A percentile compares a stretch with the other conserved stretches of the same genome.
Evolutionary conservation across 2,888 invertebrate genomes (phyloP).

Genomic region (Heliconius charithonia): DNA sequence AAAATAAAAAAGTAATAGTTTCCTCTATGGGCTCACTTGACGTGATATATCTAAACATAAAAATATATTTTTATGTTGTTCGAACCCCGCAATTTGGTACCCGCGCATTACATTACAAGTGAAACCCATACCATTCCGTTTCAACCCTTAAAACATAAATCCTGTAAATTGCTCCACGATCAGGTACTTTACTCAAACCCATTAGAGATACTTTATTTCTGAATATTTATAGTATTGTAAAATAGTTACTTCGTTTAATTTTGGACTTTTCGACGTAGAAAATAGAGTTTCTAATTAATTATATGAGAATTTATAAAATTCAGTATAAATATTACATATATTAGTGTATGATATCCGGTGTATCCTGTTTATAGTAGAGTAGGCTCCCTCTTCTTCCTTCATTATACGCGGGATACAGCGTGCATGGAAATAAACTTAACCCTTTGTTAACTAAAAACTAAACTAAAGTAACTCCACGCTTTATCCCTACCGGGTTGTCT

Average conservation of each 20-base stretch:
- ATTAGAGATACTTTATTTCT: constrained; percentile 29
- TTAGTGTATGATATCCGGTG: too few relatives aligned
- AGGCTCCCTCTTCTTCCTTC: too few relatives aligned
- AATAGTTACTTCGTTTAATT: background rate
- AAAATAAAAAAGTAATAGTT: constrained; percentile 3
- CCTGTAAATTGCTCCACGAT: constrained; percentile 31
- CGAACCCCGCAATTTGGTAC: constrained; percentile 2
- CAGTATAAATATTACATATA: too few relatives aligned
- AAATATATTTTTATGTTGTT: constrained; percentile 23
- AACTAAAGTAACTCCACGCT: too few relatives aligned
- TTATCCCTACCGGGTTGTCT: too few relatives aligned
- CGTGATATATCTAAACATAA: constrained; percentile 19
- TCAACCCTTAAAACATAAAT: constrained; percentile 30
- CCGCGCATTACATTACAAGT: constrained; percentile 23
- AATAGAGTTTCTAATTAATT: background rate
- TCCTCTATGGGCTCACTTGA: background rate
- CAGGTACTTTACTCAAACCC: constrained; percentile 28
- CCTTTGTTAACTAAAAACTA: too few relatives aligned
- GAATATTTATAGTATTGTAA: constrained; percentile 32
- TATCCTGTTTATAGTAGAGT: too few relatives aligned
- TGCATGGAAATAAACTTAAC: too few relatives aligned
- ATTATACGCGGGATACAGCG: too few relatives aligned
- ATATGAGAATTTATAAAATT: background rate
- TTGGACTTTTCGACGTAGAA: background rate
- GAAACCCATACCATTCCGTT: constrained; percentile 24